Base-by-base conservation (phyloP, 2,797 vertebrate genomes). In the Danio kyathit region DNA sequence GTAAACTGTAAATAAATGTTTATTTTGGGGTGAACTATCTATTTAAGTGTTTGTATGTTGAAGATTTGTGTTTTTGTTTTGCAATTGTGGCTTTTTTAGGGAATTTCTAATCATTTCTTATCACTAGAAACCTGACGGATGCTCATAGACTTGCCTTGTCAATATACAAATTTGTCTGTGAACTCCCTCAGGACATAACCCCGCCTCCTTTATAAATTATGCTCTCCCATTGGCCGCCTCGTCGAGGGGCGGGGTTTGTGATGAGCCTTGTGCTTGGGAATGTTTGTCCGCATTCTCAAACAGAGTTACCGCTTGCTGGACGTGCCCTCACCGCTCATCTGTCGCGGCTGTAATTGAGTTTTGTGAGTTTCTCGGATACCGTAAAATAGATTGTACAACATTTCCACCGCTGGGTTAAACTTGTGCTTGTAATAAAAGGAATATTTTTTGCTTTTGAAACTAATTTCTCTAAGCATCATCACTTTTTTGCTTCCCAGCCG, bases 221-320 rank as follows among this genome's bases (percentile, higher is more conserved):
- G 0, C 10, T 0, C 12, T 63, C 3, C 19, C 17, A 94, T 93
- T 93, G 92, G 92, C 80, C 76, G 0, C 14, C 46, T 1, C 29
- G 11, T 7, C 41, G 85, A 80, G 5, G 17, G 90, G 87, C n/a
- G 63, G 70, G 13, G 19, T 65, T 83, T 0, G 44, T 11, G 0
- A 0, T 21, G 84, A 83, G 83, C 70, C 86, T 90, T 90, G 87
- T 89, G 84, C 88, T 85, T 4, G 83, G 82, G 87, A 86, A 88
- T 84, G 88, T 86, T 85, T 89, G 89, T 86, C 80, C 79, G 89
- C 21, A 19, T 81, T 1, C 51, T 87, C 86, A 89, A 81, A 86
- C 88, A 65, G 66, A 87, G 74, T 83, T 71, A 43, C 21, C 13
- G 71, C 63, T 76, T 51, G 54, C 41, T 81, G 59, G 59, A 46